Conservation (phyloP, 2,797 vertebrate genomes). For the Orestias chungarensis region DNA sequence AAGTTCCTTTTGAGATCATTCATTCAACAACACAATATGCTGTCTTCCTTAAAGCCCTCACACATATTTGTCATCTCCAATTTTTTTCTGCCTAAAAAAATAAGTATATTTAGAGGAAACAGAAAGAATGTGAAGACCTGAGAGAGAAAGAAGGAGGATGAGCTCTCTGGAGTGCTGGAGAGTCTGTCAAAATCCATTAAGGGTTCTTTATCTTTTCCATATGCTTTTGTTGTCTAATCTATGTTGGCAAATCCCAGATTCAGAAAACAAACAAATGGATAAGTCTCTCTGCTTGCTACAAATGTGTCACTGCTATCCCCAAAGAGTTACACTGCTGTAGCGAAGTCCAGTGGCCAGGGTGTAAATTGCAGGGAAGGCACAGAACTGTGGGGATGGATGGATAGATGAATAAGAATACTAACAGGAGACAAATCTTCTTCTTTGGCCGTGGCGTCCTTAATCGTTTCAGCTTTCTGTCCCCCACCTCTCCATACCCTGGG, state of each 20-base stretch:
- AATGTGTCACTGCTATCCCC: conserved; percentile 41
- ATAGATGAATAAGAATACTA: conserved; percentile 32
- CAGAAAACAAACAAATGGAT: conserved; percentile 86
- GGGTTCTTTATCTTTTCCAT: conserved; percentile 82
- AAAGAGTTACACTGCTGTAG: conserved; percentile 40
- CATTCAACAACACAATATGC: neutral
- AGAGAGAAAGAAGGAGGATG: conserved; percentile 74
- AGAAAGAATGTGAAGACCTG: conserved; percentile 54
- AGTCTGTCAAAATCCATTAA: conserved; percentile 84
- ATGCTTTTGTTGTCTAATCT: conserved; percentile 88
- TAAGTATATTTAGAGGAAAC: conserved; percentile 68
- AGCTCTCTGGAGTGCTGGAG: conserved; percentile 65
- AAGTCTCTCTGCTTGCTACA: conserved; percentile 54
- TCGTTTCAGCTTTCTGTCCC: conserved; percentile 64
- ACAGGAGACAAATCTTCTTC: conserved; percentile 58
- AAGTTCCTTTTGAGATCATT: neutral
- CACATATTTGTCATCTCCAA: conserved; percentile 28
- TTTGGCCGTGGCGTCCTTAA: conserved; percentile 68
- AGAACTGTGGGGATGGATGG: conserved; percentile 8
- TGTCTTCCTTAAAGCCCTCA: conserved; percentile 14
- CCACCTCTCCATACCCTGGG: conserved; percentile 16
- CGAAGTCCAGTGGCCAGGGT: conserved; percentile 57
- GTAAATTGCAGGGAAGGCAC: conserved; percentile 38
- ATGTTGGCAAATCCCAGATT: conserved; percentile 84
- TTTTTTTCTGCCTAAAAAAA: conserved; percentile 12